phyloP scores from a whole-genome alignment of 2,113 vertebrate species.

The Poicephalus gulielmi region DNA sequence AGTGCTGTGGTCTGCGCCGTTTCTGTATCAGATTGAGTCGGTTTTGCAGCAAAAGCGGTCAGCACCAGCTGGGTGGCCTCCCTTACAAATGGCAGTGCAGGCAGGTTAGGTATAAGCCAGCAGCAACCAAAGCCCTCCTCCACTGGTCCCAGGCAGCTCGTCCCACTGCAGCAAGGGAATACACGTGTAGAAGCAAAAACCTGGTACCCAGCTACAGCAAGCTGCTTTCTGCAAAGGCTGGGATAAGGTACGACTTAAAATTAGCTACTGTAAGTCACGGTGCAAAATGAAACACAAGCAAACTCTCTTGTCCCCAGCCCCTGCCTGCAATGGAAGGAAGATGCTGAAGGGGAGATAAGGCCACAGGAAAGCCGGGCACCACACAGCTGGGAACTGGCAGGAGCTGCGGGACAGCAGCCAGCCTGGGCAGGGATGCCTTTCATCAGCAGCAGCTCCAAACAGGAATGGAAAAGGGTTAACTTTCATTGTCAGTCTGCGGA shows the following conservation, averaged over 20 bases:
- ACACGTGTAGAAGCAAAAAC: neutral
- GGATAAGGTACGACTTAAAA: neutral
- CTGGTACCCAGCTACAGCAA: neutral
- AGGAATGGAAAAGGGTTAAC: conserved; percentile 16
- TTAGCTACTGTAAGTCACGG: neutral
- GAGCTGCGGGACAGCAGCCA: neutral
- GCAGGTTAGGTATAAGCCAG: neutral
- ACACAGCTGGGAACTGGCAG: fast-evolving
- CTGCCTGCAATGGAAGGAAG: neutral
- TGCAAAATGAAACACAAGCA: neutral
- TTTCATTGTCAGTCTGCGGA: neutral
- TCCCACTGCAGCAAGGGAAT: neutral
- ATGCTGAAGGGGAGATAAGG: neutral
- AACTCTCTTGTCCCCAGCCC: fast-evolving
- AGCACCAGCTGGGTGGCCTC: neutral
- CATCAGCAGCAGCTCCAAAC: fast-evolving
- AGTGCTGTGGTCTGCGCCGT: neutral
- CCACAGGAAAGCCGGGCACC: neutral
- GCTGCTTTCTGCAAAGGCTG: neutral
- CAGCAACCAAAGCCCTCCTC: neutral
- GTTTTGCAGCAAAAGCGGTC: neutral
- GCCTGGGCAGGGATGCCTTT: neutral
- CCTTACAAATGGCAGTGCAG: neutral
- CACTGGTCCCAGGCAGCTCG: neutral
- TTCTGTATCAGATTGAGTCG: neutral